phyloP scores from a whole-genome alignment of 2,888 invertebrate genomes.

The Camponotus fellah region DNA sequence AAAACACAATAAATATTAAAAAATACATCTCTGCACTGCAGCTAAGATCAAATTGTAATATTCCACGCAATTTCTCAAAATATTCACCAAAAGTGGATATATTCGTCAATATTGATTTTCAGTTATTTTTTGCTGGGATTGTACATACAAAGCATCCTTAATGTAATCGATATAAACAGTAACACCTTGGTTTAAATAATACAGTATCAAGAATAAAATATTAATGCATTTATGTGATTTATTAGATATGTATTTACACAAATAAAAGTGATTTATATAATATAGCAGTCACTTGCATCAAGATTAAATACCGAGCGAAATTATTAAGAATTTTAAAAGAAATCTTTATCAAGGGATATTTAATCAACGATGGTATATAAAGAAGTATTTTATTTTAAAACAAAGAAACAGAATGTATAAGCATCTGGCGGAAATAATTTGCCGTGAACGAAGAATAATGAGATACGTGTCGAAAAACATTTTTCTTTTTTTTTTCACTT shows the following conservation, averaged over 20 bases:
- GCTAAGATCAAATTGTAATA: no score
- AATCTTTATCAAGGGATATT: slow-evolving; percentile 12
- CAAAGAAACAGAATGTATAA: slow-evolving; percentile 11
- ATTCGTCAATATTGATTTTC: no score
- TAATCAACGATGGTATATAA: not conserved
- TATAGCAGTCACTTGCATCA: not conserved
- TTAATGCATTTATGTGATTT: not conserved
- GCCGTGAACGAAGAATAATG: slow-evolving; percentile 18
- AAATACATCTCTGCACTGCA: no score
- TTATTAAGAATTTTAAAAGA: not conserved
- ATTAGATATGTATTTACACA: not conserved
- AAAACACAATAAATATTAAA: no score
- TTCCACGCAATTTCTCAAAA: no score
- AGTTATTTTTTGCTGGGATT: not conserved
- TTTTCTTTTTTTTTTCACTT: not conserved
- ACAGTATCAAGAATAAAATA: not conserved
- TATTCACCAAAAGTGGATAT: no score
- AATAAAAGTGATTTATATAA: not conserved
- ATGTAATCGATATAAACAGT: not conserved
- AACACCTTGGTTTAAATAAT: not conserved
- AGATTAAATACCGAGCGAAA: slow-evolving; percentile 13
- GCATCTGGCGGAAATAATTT: slow-evolving; percentile 33
- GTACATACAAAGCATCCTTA: not conserved
- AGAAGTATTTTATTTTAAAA: slow-evolving; percentile 30
- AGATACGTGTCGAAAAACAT: slow-evolving; percentile 23